Evolutionary conservation across 1,140 invertebrate species (phyloP).

Genomic region (Neotoxoptera formosana): DNA sequence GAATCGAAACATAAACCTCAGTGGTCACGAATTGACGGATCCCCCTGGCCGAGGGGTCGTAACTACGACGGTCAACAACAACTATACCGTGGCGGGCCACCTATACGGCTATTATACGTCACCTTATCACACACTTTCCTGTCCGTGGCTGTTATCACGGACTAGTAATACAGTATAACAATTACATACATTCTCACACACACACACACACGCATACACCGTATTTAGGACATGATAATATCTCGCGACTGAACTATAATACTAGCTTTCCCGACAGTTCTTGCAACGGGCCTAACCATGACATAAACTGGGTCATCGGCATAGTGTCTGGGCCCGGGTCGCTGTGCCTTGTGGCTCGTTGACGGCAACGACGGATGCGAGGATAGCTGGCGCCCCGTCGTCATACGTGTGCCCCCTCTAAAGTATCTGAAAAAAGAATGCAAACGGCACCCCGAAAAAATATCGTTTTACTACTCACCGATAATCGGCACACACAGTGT

Average conservation of each 20-base stretch:
- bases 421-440: not conserved
- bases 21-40: not conserved
- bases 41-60: not conserved
- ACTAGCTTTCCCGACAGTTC: slow-evolving; percentile 1
- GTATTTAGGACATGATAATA: slow-evolving; percentile 42
- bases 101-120: not conserved
- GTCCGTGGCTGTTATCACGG: slow-evolving; percentile 32
- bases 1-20: not conserved
- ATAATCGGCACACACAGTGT: not conserved
- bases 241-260: not conserved
- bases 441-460: not conserved
- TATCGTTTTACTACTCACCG: not conserved
- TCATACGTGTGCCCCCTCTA: not conserved
- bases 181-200: not conserved
- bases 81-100: not conserved
- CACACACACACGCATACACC: not conserved
- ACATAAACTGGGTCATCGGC: slow-evolving; percentile 1
- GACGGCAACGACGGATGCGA: not conserved
- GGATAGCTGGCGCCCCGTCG: slow-evolving; percentile 15
- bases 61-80: not conserved
- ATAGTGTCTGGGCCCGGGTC: not conserved
- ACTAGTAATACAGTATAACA: not conserved
- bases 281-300: not conserved
- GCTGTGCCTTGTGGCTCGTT: not conserved
- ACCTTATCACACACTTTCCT: slow-evolving; percentile 19